Percentiles rank a stretch among this genome's conserved stretches.
Evolutionary conservation across 2,113 vertebrate species (phyloP).

Genomic region (Barnardius zonarius): DNA sequence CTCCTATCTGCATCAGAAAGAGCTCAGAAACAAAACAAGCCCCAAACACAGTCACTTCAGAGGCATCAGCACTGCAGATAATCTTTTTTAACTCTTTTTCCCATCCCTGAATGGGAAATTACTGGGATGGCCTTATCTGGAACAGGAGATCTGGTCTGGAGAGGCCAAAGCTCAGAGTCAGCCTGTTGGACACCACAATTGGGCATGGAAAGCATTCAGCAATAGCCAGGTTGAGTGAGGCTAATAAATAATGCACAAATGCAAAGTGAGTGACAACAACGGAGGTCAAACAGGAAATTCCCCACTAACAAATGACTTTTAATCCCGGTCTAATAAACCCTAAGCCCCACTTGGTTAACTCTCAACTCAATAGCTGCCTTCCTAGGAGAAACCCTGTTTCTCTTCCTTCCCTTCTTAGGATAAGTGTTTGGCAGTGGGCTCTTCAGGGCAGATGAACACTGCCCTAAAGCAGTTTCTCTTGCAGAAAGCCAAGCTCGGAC

Average conservation of each 20-base stretch:
- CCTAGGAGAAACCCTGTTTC: not conserved
- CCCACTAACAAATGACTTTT: not conserved
- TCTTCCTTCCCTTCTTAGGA: not conserved
- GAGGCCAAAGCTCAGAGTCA: not conserved
- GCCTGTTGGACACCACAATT: not conserved
- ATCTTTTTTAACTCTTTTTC: not conserved
- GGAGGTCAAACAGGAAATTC: slow-evolving; percentile 21
- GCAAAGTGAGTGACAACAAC: not conserved
- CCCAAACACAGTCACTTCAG: not conserved
- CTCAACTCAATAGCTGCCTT: not conserved
- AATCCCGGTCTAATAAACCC: not conserved
- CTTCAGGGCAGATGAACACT: not conserved
- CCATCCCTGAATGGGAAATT: not conserved
- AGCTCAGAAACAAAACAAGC: not conserved
- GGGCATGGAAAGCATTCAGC: not conserved
- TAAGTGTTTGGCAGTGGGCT: not conserved
- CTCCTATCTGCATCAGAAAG: not conserved
- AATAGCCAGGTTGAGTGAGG: not conserved
- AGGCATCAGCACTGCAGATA: not conserved
- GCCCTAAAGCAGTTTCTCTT: not conserved
- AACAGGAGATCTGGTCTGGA: not conserved
- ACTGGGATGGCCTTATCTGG: not conserved
- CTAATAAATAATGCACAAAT: not conserved
- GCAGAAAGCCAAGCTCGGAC: not conserved
- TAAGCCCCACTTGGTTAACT: not conserved